Percentiles rank a stretch among this genome's conserved stretches.
Evolutionary conservation across 2,888 invertebrate species (phyloP).

Genomic region (Pardosa pseudoannulata): DNA sequence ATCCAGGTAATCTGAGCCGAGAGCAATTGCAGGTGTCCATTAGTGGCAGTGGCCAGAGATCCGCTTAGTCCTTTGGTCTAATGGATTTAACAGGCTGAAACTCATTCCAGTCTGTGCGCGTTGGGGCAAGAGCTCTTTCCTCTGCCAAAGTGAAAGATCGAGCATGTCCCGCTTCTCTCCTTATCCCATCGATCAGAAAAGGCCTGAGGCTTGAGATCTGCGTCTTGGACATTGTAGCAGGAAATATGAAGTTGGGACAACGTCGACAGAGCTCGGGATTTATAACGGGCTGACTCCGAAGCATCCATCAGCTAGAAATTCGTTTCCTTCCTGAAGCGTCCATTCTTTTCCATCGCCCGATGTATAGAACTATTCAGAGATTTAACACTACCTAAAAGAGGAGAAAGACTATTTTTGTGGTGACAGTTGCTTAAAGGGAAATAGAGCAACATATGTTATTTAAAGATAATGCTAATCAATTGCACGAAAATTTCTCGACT

Average conservation of each 20-base stretch:
- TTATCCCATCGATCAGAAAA: slow-evolving; percentile 56
- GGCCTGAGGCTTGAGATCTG: slow-evolving; percentile 50
- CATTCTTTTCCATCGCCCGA: slow-evolving; percentile 32
- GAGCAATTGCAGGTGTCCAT: slow-evolving; percentile 59
- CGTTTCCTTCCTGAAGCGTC: slow-evolving; percentile 39
- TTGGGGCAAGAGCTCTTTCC: slow-evolving; percentile 47
- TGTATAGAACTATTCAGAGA: slow-evolving; percentile 9
- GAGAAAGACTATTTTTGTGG: slow-evolving; percentile 1
- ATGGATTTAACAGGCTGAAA: slow-evolving; percentile 62
- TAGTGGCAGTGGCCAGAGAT: slow-evolving; percentile 49
- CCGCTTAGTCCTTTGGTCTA: slow-evolving; percentile 49
- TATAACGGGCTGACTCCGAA: slow-evolving; percentile 36
- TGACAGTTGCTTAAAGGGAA: background rate
- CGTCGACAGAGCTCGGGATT: slow-evolving; percentile 62
- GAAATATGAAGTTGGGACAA: slow-evolving; percentile 67
- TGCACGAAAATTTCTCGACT: background rate
- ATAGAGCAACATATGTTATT: background rate
- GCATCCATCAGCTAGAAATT: slow-evolving; percentile 65
- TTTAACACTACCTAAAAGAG: slow-evolving; percentile 18
- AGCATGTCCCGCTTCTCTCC: slow-evolving; percentile 53
- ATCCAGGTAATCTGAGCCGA: slow-evolving; percentile 54
- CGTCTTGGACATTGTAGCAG: slow-evolving; percentile 55
- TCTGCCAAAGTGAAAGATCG: slow-evolving; percentile 63
- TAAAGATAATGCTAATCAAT: background rate
- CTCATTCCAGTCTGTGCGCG: slow-evolving; percentile 37